These are phyloP conservation scores for Athrips mouffetella DNA, from an alignment of 2,888 invertebrate species.

Conservation along the genomic window DNA sequence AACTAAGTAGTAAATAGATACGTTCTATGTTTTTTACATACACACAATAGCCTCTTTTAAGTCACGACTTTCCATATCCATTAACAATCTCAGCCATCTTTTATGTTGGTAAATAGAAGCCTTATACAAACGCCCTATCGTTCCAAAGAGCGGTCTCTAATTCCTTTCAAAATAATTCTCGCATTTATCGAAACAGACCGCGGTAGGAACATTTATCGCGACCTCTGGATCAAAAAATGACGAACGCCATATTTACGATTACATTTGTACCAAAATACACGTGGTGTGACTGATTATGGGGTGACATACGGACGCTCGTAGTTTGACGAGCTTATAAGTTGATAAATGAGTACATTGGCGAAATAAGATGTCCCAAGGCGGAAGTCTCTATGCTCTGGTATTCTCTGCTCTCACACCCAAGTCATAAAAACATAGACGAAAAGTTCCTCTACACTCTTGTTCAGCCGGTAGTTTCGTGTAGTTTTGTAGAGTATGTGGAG, in stretches of 20 bases:
- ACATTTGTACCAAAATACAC: constrained; percentile 30
- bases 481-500: too few relatives aligned
- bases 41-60: background rate
- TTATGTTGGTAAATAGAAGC: too few relatives aligned
- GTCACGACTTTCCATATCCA: background rate
- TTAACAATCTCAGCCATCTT: too few relatives aligned
- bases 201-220: constrained; percentile 28
- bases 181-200: constrained; percentile 29
- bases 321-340: background rate
- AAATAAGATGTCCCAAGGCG: background rate
- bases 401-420: too few relatives aligned
- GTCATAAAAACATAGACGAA: too few relatives aligned
- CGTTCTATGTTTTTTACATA: too few relatives aligned
- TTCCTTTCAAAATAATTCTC: constrained; percentile 11
- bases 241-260: constrained; percentile 25
- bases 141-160: background rate
- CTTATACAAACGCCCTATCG: background rate
- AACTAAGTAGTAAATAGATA: too few relatives aligned
- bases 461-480: too few relatives aligned
- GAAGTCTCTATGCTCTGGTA: too few relatives aligned
- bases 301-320: constrained; percentile 21
- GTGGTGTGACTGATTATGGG: constrained; percentile 29
- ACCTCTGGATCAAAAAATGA: constrained; percentile 29
- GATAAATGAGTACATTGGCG: background rate
- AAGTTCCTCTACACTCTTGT: too few relatives aligned